Conservation (phyloP, 2,113 vertebrate genomes). For the Theropithecus gelada region DNA sequence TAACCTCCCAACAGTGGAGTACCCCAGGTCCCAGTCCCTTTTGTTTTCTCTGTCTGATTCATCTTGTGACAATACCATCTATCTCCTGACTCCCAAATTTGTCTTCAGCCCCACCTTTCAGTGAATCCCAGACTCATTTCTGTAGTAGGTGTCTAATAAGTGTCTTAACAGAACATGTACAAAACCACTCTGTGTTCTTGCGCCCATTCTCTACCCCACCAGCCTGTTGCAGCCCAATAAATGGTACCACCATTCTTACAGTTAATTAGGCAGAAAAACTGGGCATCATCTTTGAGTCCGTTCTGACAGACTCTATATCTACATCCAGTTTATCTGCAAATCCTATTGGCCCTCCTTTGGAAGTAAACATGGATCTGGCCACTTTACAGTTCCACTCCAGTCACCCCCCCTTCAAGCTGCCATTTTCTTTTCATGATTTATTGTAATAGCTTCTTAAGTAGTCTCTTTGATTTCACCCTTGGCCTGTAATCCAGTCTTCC, state of each 20-base stretch:
- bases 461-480: not conserved
- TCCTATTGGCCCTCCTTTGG: not conserved
- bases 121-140: not conserved
- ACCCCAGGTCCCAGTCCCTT: not conserved
- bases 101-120: not conserved
- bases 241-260: not conserved
- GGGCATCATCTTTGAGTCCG: not conserved
- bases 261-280: not conserved
- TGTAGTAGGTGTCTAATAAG: not conserved
- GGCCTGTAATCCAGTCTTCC: not conserved
- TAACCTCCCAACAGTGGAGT: not conserved
- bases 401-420: not conserved
- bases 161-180: not conserved
- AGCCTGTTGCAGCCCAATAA: not conserved
- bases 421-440: not conserved
- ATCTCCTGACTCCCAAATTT: not conserved
- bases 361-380: not conserved
- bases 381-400: not conserved
- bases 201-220: not conserved
- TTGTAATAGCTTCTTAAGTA: not conserved
- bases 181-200: not conserved
- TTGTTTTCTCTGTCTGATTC: not conserved
- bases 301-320: not conserved
- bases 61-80: not conserved
- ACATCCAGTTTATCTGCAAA: not conserved